Conservation (phyloP, 2,113 vertebrate species). For the Hippoglossus stenolepis region DNA sequence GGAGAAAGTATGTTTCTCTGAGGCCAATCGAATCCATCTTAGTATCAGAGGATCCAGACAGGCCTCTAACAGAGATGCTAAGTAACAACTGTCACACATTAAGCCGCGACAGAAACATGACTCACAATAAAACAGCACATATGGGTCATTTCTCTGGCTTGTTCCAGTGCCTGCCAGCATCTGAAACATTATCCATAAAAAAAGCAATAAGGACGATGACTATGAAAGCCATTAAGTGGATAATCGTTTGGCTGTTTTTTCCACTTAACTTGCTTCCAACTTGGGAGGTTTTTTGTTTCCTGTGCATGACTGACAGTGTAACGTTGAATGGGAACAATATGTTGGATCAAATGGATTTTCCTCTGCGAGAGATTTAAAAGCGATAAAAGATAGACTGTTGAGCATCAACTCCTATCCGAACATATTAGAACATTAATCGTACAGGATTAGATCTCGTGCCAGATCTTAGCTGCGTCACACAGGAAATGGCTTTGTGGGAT, state of each 20-base stretch:
- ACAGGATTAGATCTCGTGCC: not conserved
- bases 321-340: constrained; percentile 45
- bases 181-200: constrained; percentile 59
- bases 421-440: not conserved
- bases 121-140: constrained; percentile 67
- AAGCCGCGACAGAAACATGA: constrained; percentile 43
- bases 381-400: constrained; percentile 1
- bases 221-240: constrained; percentile 64
- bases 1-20: constrained; percentile 33
- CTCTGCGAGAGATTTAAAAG: constrained; percentile 3
- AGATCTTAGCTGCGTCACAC: constrained; percentile 10
- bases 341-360: constrained; percentile 35
- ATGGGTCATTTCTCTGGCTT: constrained; percentile 49
- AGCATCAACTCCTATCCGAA: constrained; percentile 18
- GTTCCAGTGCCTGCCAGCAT: constrained; percentile 69
- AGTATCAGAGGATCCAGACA: constrained; percentile 36
- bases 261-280: constrained; percentile 50
- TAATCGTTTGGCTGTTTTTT: constrained; percentile 31
- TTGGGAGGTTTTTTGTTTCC: not conserved
- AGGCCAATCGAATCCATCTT: constrained; percentile 43
- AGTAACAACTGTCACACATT: constrained; percentile 53
- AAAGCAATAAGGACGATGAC: constrained; percentile 54
- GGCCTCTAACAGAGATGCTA: constrained; percentile 42
- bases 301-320: constrained; percentile 34
- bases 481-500: not conserved